Percentiles rank a stretch among this genome's conserved stretches.
phyloP scores from a whole-genome alignment of 2,888 invertebrate genomes.

The Amaurobius ferox region DNA sequence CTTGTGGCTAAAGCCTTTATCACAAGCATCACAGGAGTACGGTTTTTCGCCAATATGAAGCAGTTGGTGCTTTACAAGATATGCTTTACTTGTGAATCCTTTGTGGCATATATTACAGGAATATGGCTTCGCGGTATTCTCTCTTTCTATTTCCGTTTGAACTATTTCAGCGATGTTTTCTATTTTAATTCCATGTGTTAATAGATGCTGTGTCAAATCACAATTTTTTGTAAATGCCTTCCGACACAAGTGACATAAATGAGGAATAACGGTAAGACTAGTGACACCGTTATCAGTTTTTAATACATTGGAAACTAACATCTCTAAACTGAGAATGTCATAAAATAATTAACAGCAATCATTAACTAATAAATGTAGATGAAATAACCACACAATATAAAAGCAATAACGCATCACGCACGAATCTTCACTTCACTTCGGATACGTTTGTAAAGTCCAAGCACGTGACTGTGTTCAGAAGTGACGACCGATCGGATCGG shows the following conservation, averaged over 20 bases:
- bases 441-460: no score
- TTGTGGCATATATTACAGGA: constrained; percentile 39
- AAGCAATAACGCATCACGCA: no score
- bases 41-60: constrained; percentile 60
- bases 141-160: neutral
- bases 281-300: constrained; percentile 55
- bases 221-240: constrained; percentile 58
- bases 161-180: neutral
- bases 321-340: no score
- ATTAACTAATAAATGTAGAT: no score
- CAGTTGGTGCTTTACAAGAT: constrained; percentile 38
- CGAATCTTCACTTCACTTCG: no score
- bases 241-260: constrained; percentile 58
- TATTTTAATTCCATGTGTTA: constrained; percentile 32
- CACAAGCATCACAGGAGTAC: constrained; percentile 59
- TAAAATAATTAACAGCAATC: no score
- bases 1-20: constrained; percentile 64
- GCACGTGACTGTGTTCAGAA: no score
- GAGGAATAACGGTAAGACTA: constrained; percentile 58
- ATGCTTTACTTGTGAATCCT: constrained; percentile 58
- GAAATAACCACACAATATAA: no score
- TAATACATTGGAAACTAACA: constrained; percentile 52
- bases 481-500: no score
- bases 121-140: constrained; percentile 36
- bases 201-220: constrained; percentile 46